Conservation (phyloP, 2,888 invertebrate species). For the Drosophila recens region DNA sequence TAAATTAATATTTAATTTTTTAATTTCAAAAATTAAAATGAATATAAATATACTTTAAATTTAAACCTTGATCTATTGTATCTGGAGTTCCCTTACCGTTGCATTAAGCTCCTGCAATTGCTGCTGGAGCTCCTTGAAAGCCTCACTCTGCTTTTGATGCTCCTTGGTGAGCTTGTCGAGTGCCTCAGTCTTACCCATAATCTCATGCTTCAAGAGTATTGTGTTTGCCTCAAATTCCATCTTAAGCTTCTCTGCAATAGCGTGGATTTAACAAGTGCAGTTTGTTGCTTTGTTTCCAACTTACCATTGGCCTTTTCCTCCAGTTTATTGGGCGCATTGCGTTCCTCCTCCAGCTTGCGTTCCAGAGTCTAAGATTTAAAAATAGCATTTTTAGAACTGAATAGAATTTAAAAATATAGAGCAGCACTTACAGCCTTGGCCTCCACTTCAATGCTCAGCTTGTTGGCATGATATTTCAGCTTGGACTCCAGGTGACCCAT, state of each 20-base stretch:
- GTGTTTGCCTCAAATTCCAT: constrained; percentile 91
- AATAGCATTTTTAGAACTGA: background rate
- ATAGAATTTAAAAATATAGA: background rate
- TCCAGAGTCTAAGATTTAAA: constrained; percentile 74
- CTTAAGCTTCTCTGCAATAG: constrained; percentile 80
- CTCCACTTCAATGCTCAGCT: constrained; percentile 89
- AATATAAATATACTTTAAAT: background rate
- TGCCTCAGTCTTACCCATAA: constrained; percentile 86
- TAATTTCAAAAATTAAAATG: background rate
- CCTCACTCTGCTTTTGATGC: constrained; percentile 73
- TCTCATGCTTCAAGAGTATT: constrained; percentile 91
- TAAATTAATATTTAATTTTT: no score
- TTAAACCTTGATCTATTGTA: no score
- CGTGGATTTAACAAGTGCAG: background rate
- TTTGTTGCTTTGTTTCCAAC: background rate
- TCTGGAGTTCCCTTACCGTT: constrained; percentile 81
- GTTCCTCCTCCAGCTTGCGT: constrained; percentile 84
- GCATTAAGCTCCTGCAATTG: constrained; percentile 77
- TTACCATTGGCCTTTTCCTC: constrained; percentile 84
- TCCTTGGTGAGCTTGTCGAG: constrained; percentile 84
- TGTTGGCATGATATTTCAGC: constrained; percentile 96
- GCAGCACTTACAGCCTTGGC: constrained; percentile 74
- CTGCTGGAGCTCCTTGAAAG: constrained; percentile 86
- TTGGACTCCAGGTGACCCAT: constrained; percentile 92
- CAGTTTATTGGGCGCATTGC: constrained; percentile 81